Evolutionary conservation across 1,140 invertebrate genomes (phyloP).

Genomic region (Saccostrea glomerata): DNA sequence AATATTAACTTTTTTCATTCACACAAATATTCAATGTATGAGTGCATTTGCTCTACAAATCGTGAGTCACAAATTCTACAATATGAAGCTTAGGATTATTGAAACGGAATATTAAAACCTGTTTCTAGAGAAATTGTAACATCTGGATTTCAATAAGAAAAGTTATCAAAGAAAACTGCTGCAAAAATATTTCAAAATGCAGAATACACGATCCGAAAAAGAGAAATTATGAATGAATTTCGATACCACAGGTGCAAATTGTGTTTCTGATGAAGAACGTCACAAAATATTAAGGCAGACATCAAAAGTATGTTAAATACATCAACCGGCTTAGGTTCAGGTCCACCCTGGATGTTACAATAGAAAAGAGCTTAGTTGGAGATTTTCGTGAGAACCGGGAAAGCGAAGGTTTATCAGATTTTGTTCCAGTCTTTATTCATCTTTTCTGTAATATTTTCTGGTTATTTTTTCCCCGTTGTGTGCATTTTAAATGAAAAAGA

Average conservation of each 20-base stretch:
- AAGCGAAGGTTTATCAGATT: background rate
- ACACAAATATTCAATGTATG: too few species aligned
- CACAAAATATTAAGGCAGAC: constrained; percentile 17
- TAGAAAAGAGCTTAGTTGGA: background rate
- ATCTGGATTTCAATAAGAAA: constrained; percentile 25
- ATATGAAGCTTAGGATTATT: background rate
- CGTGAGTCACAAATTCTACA: background rate
- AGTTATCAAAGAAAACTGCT: background rate
- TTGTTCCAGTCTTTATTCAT: background rate
- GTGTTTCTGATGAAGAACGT: background rate
- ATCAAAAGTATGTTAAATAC: constrained; percentile 35
- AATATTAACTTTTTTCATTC: background rate
- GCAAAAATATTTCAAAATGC: constrained; percentile 17
- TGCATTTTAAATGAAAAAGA: background rate
- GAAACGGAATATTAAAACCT: background rate
- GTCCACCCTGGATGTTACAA: constrained; percentile 12
- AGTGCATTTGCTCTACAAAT: background rate
- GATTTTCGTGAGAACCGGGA: constrained; percentile 10
- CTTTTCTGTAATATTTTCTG: constrained; percentile 11
- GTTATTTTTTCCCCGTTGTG: background rate
- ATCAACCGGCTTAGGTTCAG: constrained; percentile 8
- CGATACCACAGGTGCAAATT: constrained; percentile 27
- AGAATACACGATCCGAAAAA: background rate
- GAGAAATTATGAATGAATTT: constrained; percentile 35
- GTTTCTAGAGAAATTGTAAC: background rate